Percentiles rank a stretch among this genome's conserved stretches.
Evolutionary conservation across 2,888 invertebrate species (phyloP).

Genomic region (Drosophila mettleri): DNA sequence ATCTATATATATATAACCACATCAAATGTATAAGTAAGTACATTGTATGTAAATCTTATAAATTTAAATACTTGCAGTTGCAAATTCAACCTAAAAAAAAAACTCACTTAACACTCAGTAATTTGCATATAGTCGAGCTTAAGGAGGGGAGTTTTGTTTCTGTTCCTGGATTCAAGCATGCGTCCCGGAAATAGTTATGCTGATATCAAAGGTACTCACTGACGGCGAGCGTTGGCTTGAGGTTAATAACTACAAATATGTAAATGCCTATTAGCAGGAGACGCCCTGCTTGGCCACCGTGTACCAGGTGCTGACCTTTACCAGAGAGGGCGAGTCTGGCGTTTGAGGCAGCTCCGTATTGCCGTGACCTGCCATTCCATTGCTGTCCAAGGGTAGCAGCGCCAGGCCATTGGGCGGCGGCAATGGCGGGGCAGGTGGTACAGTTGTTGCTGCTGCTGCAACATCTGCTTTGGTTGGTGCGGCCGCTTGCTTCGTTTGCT

Average conservation of each 20-base stretch:
- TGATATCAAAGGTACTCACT: conserved; percentile 43
- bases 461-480: conserved; percentile 14
- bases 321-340: conserved; percentile 84
- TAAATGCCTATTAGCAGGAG: conserved; percentile 82
- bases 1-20: conserved; percentile 18
- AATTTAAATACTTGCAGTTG: conserved; percentile 35
- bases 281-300: conserved; percentile 85
- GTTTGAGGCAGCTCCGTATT: conserved; percentile 58
- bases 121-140: neutral
- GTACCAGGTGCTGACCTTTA: conserved; percentile 85
- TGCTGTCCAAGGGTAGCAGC: neutral
- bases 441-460: conserved; percentile 11
- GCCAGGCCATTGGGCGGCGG: conserved; percentile 19
- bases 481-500: conserved; percentile 20
- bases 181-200: conserved; percentile 5
- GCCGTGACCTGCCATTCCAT: conserved; percentile 8
- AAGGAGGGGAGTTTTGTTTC: neutral
- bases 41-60: conserved; percentile 44
- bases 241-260: conserved; percentile 12
- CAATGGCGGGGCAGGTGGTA: conserved; percentile 20
- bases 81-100: conserved; percentile 1
- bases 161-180: conserved; percentile 23
- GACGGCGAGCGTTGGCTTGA: conserved; percentile 4
- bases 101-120: neutral
- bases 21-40: conserved; percentile 23